Percentiles rank a stretch among this genome's conserved stretches.
phyloP scores from a whole-genome alignment of 2,888 invertebrate species.

The Drosophila colorata region DNA sequence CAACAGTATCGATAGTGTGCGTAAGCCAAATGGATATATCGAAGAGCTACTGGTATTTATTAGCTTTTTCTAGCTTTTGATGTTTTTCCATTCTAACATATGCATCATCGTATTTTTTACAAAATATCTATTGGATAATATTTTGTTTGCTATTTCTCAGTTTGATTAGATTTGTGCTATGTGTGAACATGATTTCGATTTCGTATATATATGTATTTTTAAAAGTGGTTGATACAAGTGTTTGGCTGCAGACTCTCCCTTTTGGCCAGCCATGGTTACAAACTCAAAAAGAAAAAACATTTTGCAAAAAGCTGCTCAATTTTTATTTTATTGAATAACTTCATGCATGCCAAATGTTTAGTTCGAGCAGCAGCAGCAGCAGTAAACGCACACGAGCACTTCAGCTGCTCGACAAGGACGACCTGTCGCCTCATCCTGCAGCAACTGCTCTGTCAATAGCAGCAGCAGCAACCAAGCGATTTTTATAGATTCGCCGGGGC shows the following conservation, averaged over 20 bases:
- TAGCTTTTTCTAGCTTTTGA: too few relatives aligned
- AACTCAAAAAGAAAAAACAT: conserved; percentile 43
- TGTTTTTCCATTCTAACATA: too few relatives aligned
- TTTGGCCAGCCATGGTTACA: conserved; percentile 27
- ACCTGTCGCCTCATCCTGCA: conserved; percentile 35
- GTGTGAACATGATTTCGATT: conserved; percentile 10
- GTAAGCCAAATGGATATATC: too few relatives aligned
- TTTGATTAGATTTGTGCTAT: conserved; percentile 32
- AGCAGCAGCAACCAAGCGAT: conserved; percentile 49
- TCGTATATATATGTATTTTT: background rate
- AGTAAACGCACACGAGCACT: conserved; percentile 37
- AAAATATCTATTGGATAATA: background rate
- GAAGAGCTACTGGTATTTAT: too few relatives aligned
- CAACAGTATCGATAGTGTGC: too few relatives aligned
- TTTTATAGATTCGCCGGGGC: conserved; percentile 69
- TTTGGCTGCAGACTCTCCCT: background rate
- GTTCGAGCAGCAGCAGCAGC: conserved; percentile 24
- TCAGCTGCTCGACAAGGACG: conserved; percentile 41
- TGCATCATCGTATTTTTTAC: background rate
- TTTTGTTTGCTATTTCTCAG: conserved; percentile 12
- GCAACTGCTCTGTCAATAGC: conserved; percentile 70
- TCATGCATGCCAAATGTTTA: conserved; percentile 70
- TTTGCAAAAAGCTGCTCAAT: conserved; percentile 63
- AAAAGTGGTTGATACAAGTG: conserved; percentile 11
- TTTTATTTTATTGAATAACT: conserved; percentile 78